These are phyloP conservation scores for Dryoscopus gambensis DNA, from an alignment of 2,113 vertebrate genomes.

Conservation along the genomic window DNA sequence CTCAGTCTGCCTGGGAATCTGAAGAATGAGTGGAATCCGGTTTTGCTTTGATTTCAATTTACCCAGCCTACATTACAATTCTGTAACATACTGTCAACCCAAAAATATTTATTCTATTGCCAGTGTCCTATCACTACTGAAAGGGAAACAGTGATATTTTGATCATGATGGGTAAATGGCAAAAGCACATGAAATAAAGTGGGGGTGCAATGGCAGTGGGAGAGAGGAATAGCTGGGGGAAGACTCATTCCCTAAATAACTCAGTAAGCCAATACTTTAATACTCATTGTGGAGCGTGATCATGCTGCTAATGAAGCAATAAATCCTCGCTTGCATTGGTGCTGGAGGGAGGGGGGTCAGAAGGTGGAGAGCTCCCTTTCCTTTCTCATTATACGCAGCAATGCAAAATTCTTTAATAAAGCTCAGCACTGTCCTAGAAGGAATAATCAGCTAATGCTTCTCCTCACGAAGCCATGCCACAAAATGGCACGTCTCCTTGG, in stretches of 20 bases:
- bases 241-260: slow-evolving; percentile 35
- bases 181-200: background rate
- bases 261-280: slow-evolving; percentile 24
- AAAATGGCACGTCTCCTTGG: background rate
- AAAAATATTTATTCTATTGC: slow-evolving; percentile 23
- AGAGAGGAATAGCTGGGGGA: background rate
- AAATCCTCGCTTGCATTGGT: slow-evolving; percentile 32
- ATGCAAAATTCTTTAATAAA: slow-evolving; percentile 36
- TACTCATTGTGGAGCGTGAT: background rate
- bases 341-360: slow-evolving; percentile 32
- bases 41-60: slow-evolving; percentile 50
- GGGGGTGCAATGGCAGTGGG: background rate
- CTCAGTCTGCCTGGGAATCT: slow-evolving; percentile 27
- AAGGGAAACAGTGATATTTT: background rate
- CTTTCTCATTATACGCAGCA: slow-evolving; percentile 27
- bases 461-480: background rate
- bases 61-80: slow-evolving; percentile 9
- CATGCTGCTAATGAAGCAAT: slow-evolving; percentile 56
- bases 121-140: background rate
- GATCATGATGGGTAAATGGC: background rate
- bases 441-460: slow-evolving; percentile 3
- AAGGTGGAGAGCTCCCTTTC: slow-evolving; percentile 22
- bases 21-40: slow-evolving; percentile 46
- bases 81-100: background rate
- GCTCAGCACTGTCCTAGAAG: slow-evolving; percentile 6